Percentiles rank a stretch among this genome's conserved stretches.
phyloP scores from a whole-genome alignment of 2,113 vertebrate genomes.

The Pandion haliaetus region DNA sequence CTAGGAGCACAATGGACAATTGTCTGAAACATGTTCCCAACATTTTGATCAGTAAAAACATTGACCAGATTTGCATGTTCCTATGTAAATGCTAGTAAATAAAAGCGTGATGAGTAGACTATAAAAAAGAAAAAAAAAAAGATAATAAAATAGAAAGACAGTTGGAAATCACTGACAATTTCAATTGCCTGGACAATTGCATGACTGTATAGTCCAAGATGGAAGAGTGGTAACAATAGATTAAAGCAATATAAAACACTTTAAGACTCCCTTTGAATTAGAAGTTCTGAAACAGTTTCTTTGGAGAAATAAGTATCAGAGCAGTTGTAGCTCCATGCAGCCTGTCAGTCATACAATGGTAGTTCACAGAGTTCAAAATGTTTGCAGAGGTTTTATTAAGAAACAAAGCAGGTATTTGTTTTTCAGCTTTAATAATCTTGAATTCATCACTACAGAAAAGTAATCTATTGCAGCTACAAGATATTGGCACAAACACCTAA shows the following conservation, averaged over 20 bases:
- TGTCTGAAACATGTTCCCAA: neutral
- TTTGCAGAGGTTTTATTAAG: neutral
- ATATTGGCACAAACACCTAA: neutral
- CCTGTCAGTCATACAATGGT: neutral
- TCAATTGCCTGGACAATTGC: neutral
- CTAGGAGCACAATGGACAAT: neutral
- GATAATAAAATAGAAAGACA: neutral
- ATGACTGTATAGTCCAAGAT: neutral
- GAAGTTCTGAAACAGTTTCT: neutral
- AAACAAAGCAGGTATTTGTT: neutral
- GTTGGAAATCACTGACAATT: neutral
- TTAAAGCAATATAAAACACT: neutral
- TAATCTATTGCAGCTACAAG: neutral
- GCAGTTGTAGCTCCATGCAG: neutral
- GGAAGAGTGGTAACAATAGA: neutral
- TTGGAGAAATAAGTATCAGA: neutral
- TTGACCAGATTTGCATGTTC: neutral
- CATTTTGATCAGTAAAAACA: constrained; percentile 1
- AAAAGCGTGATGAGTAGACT: neutral
- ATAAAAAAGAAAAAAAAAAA: neutral
- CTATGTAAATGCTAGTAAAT: neutral
- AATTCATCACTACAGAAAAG: neutral
- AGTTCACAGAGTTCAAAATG: neutral
- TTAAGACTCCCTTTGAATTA: neutral
- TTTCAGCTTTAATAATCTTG: neutral